phyloP scores from a whole-genome alignment of 1,140 invertebrate species.

The Apis florea region DNA sequence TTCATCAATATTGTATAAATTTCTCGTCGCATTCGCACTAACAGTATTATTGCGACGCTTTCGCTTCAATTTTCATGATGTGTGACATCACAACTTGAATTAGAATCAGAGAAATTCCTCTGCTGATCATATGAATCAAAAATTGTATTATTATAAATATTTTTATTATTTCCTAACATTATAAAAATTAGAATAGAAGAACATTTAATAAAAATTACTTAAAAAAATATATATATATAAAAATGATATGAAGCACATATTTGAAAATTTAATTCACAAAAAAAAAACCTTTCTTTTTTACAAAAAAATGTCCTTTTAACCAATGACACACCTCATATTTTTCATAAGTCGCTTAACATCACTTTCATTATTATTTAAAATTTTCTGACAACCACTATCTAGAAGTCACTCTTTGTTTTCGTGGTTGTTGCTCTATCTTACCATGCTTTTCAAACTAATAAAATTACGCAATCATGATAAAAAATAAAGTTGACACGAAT shows the following conservation, averaged over 20 bases:
- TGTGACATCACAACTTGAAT: constrained; percentile 16
- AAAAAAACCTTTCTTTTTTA: no score
- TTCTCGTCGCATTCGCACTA: no score
- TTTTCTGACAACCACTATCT: no score
- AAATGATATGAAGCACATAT: background rate
- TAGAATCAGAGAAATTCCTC: background rate
- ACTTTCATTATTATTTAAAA: background rate
- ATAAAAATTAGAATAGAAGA: no score
- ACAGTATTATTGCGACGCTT: constrained; percentile 6
- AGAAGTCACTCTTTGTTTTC: background rate
- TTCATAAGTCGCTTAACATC: background rate
- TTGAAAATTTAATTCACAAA: background rate
- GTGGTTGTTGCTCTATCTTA: background rate
- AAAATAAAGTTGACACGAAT: constrained; percentile 25
- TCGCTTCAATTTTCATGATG: constrained; percentile 3
- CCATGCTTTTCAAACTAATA: background rate
- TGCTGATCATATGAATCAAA: background rate
- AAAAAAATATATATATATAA: no score
- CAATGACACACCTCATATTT: background rate
- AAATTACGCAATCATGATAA: constrained; percentile 14
- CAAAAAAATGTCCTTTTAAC: background rate
- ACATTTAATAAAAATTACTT: no score
- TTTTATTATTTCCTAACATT: no score
- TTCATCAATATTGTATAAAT: background rate
- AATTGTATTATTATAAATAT: background rate